Conservation (phyloP, 2,113 vertebrate species). For the Sula dactylatra region DNA sequence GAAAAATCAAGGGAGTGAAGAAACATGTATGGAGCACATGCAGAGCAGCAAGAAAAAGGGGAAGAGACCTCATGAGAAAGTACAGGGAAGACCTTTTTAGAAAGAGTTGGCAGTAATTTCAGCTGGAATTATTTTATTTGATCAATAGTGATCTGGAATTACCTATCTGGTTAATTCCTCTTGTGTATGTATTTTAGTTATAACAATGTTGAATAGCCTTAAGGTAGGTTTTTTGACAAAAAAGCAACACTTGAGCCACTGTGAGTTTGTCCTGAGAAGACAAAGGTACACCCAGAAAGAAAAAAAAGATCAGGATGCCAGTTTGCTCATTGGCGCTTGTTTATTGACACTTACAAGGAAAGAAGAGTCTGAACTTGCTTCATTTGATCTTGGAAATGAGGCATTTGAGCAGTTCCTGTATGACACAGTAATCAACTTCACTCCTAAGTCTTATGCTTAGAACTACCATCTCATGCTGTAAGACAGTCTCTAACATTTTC, state of each 20-base stretch:
- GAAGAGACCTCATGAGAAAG: background rate
- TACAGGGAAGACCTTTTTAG: background rate
- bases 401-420: background rate
- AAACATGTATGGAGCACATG: background rate
- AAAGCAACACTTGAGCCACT: background rate
- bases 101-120: background rate
- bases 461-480: background rate
- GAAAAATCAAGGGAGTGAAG: background rate
- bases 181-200: background rate
- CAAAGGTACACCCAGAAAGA: background rate
- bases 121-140: background rate
- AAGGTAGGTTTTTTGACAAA: background rate
- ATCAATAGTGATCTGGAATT: background rate
- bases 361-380: background rate
- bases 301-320: background rate
- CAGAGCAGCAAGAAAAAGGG: background rate
- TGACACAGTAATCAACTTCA: background rate
- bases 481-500: background rate
- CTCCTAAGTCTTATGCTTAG: background rate
- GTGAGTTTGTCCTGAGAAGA: background rate
- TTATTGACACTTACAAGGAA: background rate
- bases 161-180: background rate
- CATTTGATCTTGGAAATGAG: background rate
- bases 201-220: background rate
- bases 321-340: background rate